Evolutionary conservation across 2,888 invertebrate species (phyloP).

Genomic region (Drosophila lacicola): DNA sequence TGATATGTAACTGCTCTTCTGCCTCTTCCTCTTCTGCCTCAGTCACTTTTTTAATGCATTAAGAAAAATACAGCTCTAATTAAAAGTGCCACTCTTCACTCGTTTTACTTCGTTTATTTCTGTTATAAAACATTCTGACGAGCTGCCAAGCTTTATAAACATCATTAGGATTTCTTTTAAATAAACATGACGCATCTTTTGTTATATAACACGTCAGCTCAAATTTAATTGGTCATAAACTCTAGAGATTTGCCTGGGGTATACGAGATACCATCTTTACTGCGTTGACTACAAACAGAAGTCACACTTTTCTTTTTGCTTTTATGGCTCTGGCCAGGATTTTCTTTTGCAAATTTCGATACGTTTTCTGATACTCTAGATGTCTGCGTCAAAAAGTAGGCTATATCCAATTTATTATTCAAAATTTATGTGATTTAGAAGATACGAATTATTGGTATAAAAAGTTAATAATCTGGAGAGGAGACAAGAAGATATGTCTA

Average conservation of each 20-base stretch:
- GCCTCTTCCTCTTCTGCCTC: background rate
- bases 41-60: conserved; percentile 42
- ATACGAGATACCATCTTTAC: conserved; percentile 23
- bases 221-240: conserved; percentile 26
- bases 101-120: conserved; percentile 13
- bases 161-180: conserved; percentile 9
- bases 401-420: no score
- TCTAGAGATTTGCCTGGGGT: background rate
- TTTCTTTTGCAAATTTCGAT: background rate
- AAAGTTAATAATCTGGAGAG: no score
- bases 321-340: background rate
- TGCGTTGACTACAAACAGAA: conserved; percentile 5
- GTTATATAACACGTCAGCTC: background rate
- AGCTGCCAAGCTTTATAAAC: conserved; percentile 23
- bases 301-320: conserved; percentile 1
- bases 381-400: no score
- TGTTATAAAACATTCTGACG: conserved; percentile 4
- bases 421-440: no score
- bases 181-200: conserved; percentile 42
- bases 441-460: no score
- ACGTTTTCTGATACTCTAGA: background rate
- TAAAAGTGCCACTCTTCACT: conserved; percentile 12
- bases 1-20: background rate
- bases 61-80: conserved; percentile 33
- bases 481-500: no score